Evolutionary conservation across 2,888 invertebrate species (phyloP), one percentile per base, ranked within the genome.

Genomic region (Drosophila meridionalis): DNA sequence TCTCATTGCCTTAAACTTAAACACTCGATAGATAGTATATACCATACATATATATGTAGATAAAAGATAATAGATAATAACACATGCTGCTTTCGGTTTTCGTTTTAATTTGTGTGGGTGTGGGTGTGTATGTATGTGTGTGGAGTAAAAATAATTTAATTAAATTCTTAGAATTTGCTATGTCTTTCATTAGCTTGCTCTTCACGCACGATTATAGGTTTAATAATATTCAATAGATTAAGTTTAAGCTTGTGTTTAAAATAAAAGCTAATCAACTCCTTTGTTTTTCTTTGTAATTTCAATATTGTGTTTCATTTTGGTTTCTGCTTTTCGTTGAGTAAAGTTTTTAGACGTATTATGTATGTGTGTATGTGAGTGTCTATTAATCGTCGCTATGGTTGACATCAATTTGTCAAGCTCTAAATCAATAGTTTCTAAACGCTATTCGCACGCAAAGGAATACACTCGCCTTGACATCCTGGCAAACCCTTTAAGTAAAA

Each of bases 361-460:
- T 50, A 53, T 62, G 53, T 68, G 68, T 43, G 59, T 68, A 65
- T 38, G 50, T 40, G 32, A 64, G 45, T 73, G 68, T 43, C 45
- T 38, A 30, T 69, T 73, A n/a, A 58, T 60, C 45, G 52, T 62
- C 52, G 61, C 69, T 67, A 69, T 66, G 62, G 48, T 70, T 63
- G 56, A 64, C 63, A 62, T 45, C 73, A 62, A 64, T 74, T 42
- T 59, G 76, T 69, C 68, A 78, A 66, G 72, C 67, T 67, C 56
- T 69, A 76, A 72, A 64, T 60, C 63, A 70, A 79, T 71, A 59
- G 63, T 69, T 69, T 91, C 93, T 94, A 94, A 92, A 94, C 93
- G 93, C 94, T 94, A 94, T 94, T 94, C 92, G 94, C 94, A 92
- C 94, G 94, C 90, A 95, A 94, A 92, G 94, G 94, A 93, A 94